Evolutionary conservation across 2,113 vertebrate species (phyloP), one percentile per base, ranked within the genome.

Genomic region (Ceratotherium simum): DNA sequence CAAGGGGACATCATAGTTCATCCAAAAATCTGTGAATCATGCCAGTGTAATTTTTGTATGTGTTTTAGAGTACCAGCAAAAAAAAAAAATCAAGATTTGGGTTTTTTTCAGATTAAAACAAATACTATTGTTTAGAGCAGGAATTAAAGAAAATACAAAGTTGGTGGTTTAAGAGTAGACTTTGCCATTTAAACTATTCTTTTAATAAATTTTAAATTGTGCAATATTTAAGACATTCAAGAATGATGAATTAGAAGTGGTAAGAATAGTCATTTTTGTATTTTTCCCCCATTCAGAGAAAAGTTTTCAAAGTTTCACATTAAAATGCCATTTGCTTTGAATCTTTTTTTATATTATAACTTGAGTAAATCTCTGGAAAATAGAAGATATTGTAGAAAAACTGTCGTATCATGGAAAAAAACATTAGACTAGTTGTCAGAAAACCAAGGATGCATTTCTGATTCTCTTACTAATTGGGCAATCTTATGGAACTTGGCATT

Each of bases 171-270:
- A 88, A 92, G 36, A 85, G 18, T 70, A 65, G 85, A 33, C 14
- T 73, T 88, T 79, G 27, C n/a, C 87, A 86, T 92, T 69, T 76
- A 78, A 95, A 62, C 42, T 54, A 76, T 36, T 36, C 42, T 60
- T 83, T 84, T 31, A 78, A 92, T 65, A 89, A n/a, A 84, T 16
- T 73, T 91, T 90, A 69, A 87, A 87, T 87, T 87, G 70, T 93
- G 17, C 7, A 76, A 87, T 76, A 87, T 86, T 87, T 91, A 67
- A 93, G 51, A 69, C 42, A 91, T 54, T 90, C 48, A 76, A 90
- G 39, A 93, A 73, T 85, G 56, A 80, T 85, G 14, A 93, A 23
- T 79, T 96, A 83, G 62, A 79, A 54, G 25, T 90, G 62, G 4
- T 73, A 80, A 90, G 20, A 89, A 90, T 87, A 29, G 69, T 83